Conservation (phyloP, 2,113 vertebrate genomes). For the Cephalopholis sonnerati region DNA sequence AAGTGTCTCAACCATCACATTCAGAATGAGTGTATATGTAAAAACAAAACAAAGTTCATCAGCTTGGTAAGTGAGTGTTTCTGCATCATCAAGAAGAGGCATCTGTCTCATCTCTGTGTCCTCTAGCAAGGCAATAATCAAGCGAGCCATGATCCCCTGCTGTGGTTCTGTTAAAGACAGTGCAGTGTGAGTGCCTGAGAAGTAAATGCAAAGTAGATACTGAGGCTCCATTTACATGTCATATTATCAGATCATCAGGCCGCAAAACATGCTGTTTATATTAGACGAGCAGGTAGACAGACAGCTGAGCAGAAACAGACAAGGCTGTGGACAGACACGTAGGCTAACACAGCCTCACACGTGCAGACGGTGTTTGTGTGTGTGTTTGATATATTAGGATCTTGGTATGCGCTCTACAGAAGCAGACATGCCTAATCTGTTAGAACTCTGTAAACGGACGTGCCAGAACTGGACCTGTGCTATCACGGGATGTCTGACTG, state of each 20-base stretch:
- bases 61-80: not conserved
- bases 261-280: not conserved
- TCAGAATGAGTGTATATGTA: no score
- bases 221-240: not conserved
- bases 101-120: not conserved
- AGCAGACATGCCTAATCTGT: constrained; percentile 38
- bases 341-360: not conserved
- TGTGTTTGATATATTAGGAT: not conserved
- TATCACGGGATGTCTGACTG: not conserved
- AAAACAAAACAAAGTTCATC: no score
- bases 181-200: not conserved
- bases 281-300: not conserved
- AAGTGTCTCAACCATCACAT: no score
- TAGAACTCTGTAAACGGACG: not conserved
- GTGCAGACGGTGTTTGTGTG: not conserved
- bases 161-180: not conserved
- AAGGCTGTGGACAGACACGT: not conserved
- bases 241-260: not conserved
- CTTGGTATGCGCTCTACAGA: constrained; percentile 39
- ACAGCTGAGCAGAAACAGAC: not conserved
- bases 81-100: not conserved
- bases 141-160: not conserved
- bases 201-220: constrained; percentile 4
- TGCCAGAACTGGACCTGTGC: constrained; percentile 22
- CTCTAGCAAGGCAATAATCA: not conserved